Evolutionary conservation across 2,888 invertebrate genomes (phyloP), one percentile per base, ranked within the genome.

Genomic region (Microctonus brassicae): DNA sequence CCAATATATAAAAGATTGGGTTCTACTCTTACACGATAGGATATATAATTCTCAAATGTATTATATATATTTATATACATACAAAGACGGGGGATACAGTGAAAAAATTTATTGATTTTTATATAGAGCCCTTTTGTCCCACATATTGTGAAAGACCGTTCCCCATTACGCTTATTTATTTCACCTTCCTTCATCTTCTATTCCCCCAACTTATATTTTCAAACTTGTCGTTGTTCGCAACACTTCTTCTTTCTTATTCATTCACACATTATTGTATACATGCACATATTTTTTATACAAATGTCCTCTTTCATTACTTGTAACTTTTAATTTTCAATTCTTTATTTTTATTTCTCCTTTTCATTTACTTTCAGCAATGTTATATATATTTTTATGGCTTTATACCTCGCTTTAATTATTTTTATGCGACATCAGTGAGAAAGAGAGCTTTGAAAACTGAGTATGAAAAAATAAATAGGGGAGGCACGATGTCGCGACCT

Each of bases 91-190:
- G n/a, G 20, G 10, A 20, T 22, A 22, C 10, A 60, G 17, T 11
- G 60, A 10, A 72, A 75, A 75, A 75, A 80, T 78, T 81, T 81
- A 82, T 82, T 75, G 82, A 82, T 82, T 80, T 68, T 75, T n/a
- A n/a, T 65, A 52, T 69, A 65, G 36, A 69, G 80, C 82, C 81
- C 81, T 82, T 77, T 82, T 81, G 81, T 76, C 81, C 82, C 80
- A 82, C 78, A 82, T 82, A 78, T 53, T 64, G 52, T 57, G 52
- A 29, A n/a, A n/a, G n/a, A 36, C 29, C 53, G 42, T 60, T 64
- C 33, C 57, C 61, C 66, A 1, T 26, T 22, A 33, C 62, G n/a
- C 36, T 42, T 57, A 47, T 17, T 47, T 17, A 0, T 6, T 62
- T 62, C 62, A 33, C 53, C 39, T 57, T 9, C 65, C 53, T 24